Base-by-base conservation (phyloP, 2,888 invertebrate genomes). In the Agonum fuliginosum region DNA sequence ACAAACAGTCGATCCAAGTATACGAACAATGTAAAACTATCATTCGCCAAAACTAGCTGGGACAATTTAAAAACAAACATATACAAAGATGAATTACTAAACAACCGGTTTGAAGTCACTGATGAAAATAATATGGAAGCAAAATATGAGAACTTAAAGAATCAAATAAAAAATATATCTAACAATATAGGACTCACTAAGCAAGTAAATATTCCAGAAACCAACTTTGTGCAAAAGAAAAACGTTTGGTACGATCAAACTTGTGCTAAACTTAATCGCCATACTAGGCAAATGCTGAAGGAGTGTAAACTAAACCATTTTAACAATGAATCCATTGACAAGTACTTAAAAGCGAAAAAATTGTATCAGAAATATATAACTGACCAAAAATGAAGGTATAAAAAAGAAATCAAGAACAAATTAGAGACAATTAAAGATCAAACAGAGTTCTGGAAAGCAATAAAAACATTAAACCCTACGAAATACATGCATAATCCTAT, bases 361-460 rank as follows among this genome's bases (percentile, higher is more conserved):
- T 51, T 22, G 22, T 51, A 51, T 22, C 19, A 51, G n/a, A 51
- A 51, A 51, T 19, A 1, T 51, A 51, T 51, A 2, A 22, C 51
- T 5, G 51, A 22, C 6, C 51, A 51, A 51, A 51, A 51, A 51
- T 8, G 1, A n/a, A 8, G 22, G n/a, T 51, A 51, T 10, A 51
- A 51, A 51, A 22, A 51, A 51, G 51, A 51, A 51, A 51, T 51
- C 6, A 51, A 51, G 12, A 51, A 8, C 19, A 51, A 51, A n/a
- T 12, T 20, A n/a, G 51, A 51, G 51, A 51, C 5, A 19, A 22
- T 51, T 3, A 51, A 5, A 10, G 51, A 51, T 19, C 22, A 51
- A 51, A 22, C 20, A 22, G 10, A 20, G 10, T 51, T 51, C 12
- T 51, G 51, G 51, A 22, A 51, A 51, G 22, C 12, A 51, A 51